phyloP scores from a whole-genome alignment of 2,113 vertebrate genomes.

The Nannobrachium achirus region DNA sequence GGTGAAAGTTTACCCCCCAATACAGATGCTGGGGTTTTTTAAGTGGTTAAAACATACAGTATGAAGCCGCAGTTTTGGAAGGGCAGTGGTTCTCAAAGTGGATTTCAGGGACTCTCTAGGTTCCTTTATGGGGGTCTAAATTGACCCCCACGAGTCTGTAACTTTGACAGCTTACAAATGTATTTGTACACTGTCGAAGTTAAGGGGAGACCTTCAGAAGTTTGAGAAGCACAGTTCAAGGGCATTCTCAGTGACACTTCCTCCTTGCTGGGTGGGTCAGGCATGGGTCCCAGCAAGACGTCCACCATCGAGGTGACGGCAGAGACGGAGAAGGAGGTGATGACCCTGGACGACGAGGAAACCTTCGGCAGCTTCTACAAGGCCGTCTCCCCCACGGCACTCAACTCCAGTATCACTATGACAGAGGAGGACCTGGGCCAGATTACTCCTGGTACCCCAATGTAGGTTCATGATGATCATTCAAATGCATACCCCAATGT shows the following conservation, averaged over 20 bases:
- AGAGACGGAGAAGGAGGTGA: slow-evolving; percentile 82
- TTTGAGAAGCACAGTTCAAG: not conserved
- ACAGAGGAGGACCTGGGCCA: slow-evolving; percentile 76
- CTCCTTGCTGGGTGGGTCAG: slow-evolving; percentile 45
- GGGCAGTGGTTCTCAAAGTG: no score
- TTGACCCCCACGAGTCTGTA: no score
- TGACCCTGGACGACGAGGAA: slow-evolving; percentile 82
- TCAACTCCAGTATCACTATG: slow-evolving; percentile 51
- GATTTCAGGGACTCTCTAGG: no score
- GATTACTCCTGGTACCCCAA: slow-evolving; percentile 71
- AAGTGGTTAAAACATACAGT: no score
- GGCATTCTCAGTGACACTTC: slow-evolving; percentile 10
- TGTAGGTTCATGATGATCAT: slow-evolving; percentile 52
- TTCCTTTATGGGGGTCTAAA: no score
- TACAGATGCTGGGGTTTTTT: no score
- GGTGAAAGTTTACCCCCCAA: no score
- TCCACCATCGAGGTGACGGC: slow-evolving; percentile 80
- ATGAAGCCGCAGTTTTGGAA: no score
- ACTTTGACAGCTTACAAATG: no score
- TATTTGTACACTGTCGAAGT: no score
- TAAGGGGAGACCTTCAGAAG: no score
- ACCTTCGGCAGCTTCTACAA: slow-evolving; percentile 79
- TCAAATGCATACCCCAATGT: not conserved
- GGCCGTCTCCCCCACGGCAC: slow-evolving; percentile 47
- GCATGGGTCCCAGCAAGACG: slow-evolving; percentile 55